Evolutionary conservation across 2,888 invertebrate genomes (phyloP).

Genomic region (Macrosiphum euphorbiae): DNA sequence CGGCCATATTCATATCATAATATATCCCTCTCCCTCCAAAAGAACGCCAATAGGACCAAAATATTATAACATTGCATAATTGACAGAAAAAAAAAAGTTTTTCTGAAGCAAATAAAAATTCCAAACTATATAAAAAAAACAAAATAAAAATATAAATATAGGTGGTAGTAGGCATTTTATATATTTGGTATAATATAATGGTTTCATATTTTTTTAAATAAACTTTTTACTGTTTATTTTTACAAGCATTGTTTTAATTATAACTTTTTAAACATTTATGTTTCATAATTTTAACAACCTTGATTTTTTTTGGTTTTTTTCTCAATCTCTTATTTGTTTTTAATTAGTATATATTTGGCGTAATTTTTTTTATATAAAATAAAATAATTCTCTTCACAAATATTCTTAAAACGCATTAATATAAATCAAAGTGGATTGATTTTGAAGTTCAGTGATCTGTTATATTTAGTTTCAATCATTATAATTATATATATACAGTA

Average conservation of each 20-base stretch:
- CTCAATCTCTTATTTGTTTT: background rate
- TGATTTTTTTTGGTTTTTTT: background rate
- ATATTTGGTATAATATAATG: background rate
- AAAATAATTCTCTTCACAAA: background rate
- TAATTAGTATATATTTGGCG: background rate
- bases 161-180: background rate
- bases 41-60: too few species aligned
- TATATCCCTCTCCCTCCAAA: too few species aligned
- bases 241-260: background rate
- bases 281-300: background rate
- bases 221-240: background rate
- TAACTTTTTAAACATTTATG: too few species aligned
- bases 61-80: too few species aligned
- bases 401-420: background rate
- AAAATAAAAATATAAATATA: background rate
- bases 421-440: background rate
- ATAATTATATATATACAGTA: background rate
- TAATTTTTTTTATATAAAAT: background rate
- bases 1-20: too few species aligned
- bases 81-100: too few species aligned
- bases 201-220: background rate
- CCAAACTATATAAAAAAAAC: too few species aligned
- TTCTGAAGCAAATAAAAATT: too few species aligned
- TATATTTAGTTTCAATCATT: background rate
- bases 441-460: slow-evolving; percentile 14